Base-by-base conservation (phyloP, 1,140 invertebrate species). In the Drosophila virilis region DNA sequence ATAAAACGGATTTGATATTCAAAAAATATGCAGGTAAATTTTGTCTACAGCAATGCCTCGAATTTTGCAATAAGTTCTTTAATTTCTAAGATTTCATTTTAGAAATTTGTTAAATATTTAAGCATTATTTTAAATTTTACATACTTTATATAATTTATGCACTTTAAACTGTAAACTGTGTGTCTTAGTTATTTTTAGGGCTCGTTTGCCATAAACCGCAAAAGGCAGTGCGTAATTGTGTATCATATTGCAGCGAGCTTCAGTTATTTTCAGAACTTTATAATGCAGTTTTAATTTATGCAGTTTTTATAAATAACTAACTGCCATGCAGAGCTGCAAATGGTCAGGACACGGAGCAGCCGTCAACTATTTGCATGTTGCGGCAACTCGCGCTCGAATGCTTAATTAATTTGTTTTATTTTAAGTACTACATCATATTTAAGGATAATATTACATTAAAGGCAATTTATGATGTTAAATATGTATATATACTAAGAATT, bases 1-100 rank as follows among this genome's bases (percentile, higher is more conserved):
- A 90, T 82, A 90, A 77, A 88, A 91, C 76, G 86, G 83, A 91
- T 85, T 89, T 89, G 78, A 91, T 80, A 83, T 85, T 85, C 66
- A 74, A 79, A 83, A 86, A 91, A 89, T 80, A 91, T 91, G 90
- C 90, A 91, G 90, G 90, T 91, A 79, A 88, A 45, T 55, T 55
- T 40, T 48, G 32, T 10, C 0, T 28, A 28, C 22, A 5, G 22
- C 22, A 28, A 28, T 28, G 22, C 22, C 22, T 28, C 6, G 1
- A 28, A 28, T 28, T 28, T 28, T 5, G 22, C 22, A 5, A 28
- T 28, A 28, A 28, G 22, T 28, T 50, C 3, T 8, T 13, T 50
- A 17, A 17, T 17, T 17, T 17, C 1, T 17, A 17, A 17, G 17
- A 1, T 17, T 17, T 32, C 12, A 12, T 50, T 22, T 22, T 4